phyloP scores from a whole-genome alignment of 2,797 vertebrate species.

The Babyrousa celebensis region DNA sequence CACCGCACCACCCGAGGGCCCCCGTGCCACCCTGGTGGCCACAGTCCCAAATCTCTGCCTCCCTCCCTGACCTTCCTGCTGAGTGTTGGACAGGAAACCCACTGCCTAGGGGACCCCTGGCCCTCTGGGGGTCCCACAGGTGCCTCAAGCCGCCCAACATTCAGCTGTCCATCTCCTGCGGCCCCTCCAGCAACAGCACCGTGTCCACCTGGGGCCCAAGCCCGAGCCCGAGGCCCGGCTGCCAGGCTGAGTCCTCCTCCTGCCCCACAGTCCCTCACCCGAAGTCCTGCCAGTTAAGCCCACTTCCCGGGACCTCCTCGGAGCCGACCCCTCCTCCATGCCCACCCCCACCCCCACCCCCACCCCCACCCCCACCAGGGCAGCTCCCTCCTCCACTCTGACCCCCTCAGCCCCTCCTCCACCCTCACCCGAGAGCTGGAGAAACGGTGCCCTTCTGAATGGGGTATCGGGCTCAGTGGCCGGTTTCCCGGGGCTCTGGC shows the following conservation, averaged over 20 bases:
- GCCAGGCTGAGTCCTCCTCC: not conserved
- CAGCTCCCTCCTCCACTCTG: not conserved
- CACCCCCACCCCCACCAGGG: accelerated
- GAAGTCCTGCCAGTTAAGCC: not conserved
- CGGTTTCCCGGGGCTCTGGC: not conserved
- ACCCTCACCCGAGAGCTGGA: accelerated
- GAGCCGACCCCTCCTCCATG: too few relatives aligned
- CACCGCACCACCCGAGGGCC: too few relatives aligned
- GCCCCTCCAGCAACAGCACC: too few relatives aligned
- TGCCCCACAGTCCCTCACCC: accelerated
- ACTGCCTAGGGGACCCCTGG: accelerated
- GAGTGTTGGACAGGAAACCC: not conserved
- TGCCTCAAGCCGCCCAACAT: not conserved
- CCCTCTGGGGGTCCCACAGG: not conserved
- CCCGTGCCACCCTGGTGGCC: not conserved
- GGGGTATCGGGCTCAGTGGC: too few relatives aligned
- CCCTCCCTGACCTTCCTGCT: not conserved
- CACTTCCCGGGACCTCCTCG: not conserved
- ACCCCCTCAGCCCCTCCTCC: not conserved
- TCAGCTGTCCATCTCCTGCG: too few relatives aligned
- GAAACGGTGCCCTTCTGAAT: not conserved
- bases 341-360: not conserved
- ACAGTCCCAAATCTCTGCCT: not conserved
- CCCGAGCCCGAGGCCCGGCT: not conserved
- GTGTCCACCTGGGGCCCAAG: not conserved